Evolutionary conservation across 1,140 invertebrate species (phyloP), one percentile per base, ranked within the genome.

Genomic region (Zophobas morio): DNA sequence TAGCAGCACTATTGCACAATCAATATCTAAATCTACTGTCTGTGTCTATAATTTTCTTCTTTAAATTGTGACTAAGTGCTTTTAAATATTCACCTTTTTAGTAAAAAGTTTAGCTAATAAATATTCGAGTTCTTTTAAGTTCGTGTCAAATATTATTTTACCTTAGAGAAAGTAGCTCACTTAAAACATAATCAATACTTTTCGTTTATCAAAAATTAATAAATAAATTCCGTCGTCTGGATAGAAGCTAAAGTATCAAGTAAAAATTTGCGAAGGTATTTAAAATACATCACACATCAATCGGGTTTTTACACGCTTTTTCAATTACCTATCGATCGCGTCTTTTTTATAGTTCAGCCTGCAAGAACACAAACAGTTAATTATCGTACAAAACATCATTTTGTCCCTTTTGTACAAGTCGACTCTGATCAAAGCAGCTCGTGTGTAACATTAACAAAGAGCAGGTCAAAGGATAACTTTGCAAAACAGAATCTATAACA

Each of bases 331-430:
- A 66, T 66, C 60, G 60, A 66, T 66, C 20, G 4, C 8, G 60
- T 40, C 20, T 66, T 51, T 51, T 51, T 46, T 56, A 36, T 60
- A 66, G 60, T 66, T 66, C n/a, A 42, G 60, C n/a, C 42, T 42
- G 37, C 60, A 66, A 56, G 51, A 73, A 73, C 71, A 73, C 54
- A 73, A 73, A 73, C 49, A 54, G 71, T 73, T 73, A 73, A 73
- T 73, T 73, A 73, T 42, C 49, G 54, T 39, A 54, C 34, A 39
- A 20, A 39, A 47, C 36, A 40, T 73, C 39, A 73, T 54, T 73
- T 56, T 72, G 70, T 72, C 70, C 47, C 20, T 72, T 72, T 72
- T 56, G 39, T 73, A n/a, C 20, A 53, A 54, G 47, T 73, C 36
- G 51, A 6, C 47, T 35, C 36, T 54, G 37, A 53, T 53, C 35